These are phyloP conservation scores for Opisthograptis luteolata DNA, from an alignment of 2,888 invertebrate species.

Conservation along the genomic window DNA sequence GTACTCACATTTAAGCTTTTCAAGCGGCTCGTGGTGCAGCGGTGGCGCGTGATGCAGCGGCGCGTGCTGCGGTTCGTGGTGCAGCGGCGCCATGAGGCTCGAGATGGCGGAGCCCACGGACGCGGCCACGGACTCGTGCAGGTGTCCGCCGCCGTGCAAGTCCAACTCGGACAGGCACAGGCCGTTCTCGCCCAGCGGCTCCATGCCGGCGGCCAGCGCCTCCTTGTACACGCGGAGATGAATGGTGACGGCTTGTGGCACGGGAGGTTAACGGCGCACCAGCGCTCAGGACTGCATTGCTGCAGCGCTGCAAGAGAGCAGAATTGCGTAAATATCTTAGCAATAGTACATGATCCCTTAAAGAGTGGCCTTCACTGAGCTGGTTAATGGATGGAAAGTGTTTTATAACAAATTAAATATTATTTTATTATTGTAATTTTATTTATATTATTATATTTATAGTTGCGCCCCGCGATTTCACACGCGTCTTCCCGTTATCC, in stretches of 20 bases:
- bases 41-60: slow-evolving; percentile 85
- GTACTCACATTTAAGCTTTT: slow-evolving; percentile 91
- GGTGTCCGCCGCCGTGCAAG: slow-evolving; percentile 77
- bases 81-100: slow-evolving; percentile 81
- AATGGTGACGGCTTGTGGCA: slow-evolving; percentile 71
- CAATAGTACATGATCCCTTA: too few relatives aligned
- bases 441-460: too few relatives aligned
- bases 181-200: slow-evolving; percentile 88
- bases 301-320: slow-evolving; percentile 21
- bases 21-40: slow-evolving; percentile 88
- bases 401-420: too few relatives aligned
- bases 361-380: too few relatives aligned
- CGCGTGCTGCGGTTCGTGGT: slow-evolving; percentile 84
- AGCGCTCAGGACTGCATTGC: slow-evolving; percentile 40
- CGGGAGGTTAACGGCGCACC: slow-evolving; percentile 42
- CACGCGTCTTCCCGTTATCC: too few relatives aligned
- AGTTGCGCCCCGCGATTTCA: too few relatives aligned
- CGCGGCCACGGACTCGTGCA: slow-evolving; percentile 80
- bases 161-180: slow-evolving; percentile 90
- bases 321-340: too few relatives aligned
- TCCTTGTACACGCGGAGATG: slow-evolving; percentile 84
- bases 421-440: too few relatives aligned
- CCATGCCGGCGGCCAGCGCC: slow-evolving; percentile 87
- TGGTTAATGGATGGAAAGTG: too few relatives aligned
- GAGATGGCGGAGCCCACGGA: slow-evolving; percentile 82